phyloP scores from a whole-genome alignment of 2,113 vertebrate genomes.

The Callipepla squamata region DNA sequence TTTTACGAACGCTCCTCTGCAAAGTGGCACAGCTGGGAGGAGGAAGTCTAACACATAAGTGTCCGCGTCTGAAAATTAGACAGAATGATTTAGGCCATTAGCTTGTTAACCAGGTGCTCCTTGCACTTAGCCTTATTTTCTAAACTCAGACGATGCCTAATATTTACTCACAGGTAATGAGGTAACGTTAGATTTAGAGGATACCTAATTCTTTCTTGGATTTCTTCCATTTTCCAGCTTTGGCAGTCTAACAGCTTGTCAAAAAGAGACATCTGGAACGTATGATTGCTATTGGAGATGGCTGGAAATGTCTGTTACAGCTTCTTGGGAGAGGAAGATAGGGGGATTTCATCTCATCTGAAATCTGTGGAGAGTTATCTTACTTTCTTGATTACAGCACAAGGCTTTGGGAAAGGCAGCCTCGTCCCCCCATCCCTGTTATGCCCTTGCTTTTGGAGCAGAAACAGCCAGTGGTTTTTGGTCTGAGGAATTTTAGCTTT shows the following conservation, averaged over 20 bases:
- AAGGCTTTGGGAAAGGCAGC: neutral
- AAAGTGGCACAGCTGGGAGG: neutral
- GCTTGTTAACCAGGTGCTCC: slow-evolving; percentile 25
- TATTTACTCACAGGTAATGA: slow-evolving; percentile 50
- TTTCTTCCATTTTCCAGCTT: slow-evolving; percentile 16
- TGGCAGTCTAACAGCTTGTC: slow-evolving; percentile 28
- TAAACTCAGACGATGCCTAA: slow-evolving; percentile 4
- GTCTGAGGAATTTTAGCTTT: neutral
- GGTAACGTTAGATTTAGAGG: slow-evolving; percentile 4
- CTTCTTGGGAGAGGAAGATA: neutral
- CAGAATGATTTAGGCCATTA: slow-evolving; percentile 27
- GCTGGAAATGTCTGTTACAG: neutral
- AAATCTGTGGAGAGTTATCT: neutral
- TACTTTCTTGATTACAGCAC: neutral
- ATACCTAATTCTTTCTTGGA: slow-evolving; percentile 53
- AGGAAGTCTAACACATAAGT: slow-evolving; percentile 14
- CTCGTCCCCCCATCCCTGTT: accelerated
- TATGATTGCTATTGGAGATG: slow-evolving; percentile 9
- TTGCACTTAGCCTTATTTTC: slow-evolving; percentile 44
- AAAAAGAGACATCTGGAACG: slow-evolving; percentile 19
- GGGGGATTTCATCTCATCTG: neutral
- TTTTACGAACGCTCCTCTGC: slow-evolving; percentile 22
- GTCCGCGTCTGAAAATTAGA: slow-evolving; percentile 24
- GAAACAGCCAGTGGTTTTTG: neutral
- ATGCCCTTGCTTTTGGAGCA: neutral